Evolutionary conservation across 2,797 vertebrate genomes (phyloP).

Genomic region (Sphaeramia orbicularis): DNA sequence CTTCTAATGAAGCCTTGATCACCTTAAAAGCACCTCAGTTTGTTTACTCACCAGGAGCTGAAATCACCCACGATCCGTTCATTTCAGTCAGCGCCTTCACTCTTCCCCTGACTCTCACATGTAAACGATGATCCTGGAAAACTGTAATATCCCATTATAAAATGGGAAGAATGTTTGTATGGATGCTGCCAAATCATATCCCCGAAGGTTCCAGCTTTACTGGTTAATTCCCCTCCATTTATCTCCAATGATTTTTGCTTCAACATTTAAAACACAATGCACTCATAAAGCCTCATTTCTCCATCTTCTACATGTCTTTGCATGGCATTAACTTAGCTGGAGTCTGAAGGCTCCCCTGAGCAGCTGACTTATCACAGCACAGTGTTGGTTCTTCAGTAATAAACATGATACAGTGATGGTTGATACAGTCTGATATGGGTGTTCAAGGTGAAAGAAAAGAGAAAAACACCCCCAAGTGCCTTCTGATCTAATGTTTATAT

Average conservation of each 20-base stretch:
- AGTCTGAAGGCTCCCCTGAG: constrained; percentile 38
- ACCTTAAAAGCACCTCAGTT: constrained; percentile 37
- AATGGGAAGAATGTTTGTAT: not conserved
- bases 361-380: constrained; percentile 26
- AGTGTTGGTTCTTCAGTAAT: constrained; percentile 7
- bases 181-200: constrained; percentile 4
- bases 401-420: constrained; percentile 36
- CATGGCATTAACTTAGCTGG: constrained; percentile 41
- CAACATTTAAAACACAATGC: constrained; percentile 10
- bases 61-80: constrained; percentile 7
- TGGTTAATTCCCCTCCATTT: constrained; percentile 30
- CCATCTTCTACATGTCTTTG: constrained; percentile 9
- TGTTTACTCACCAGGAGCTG: constrained; percentile 33
- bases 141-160: constrained; percentile 10
- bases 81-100: constrained; percentile 5
- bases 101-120: constrained; percentile 11
- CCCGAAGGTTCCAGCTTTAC: constrained; percentile 13
- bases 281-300: constrained; percentile 24
- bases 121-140: constrained; percentile 4
- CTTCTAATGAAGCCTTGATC: constrained; percentile 57
- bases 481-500: constrained; percentile 32
- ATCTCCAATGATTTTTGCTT: constrained; percentile 15
- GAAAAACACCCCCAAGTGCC: constrained; percentile 49
- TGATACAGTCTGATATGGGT: constrained; percentile 33
- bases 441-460: constrained; percentile 19